Evolutionary conservation across 2,888 invertebrate genomes (phyloP).

Genomic region (Phania funesta): DNA sequence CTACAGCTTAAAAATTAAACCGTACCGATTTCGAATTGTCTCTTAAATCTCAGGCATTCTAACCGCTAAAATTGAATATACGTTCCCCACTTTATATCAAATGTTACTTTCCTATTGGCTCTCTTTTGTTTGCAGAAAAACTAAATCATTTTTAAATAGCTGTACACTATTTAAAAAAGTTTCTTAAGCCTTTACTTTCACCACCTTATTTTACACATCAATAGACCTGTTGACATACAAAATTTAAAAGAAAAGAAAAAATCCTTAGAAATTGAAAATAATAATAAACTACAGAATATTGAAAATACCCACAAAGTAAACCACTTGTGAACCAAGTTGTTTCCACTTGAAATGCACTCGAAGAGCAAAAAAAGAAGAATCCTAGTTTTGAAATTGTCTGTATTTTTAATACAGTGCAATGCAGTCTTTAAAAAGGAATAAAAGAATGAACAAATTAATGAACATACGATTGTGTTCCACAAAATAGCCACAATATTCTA

Average conservation of each 20-base stretch:
- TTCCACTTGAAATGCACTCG: constrained; percentile 63
- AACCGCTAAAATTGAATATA: too few relatives aligned
- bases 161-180: constrained; percentile 32
- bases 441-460: not conserved
- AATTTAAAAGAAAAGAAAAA: constrained; percentile 7
- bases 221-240: constrained; percentile 63
- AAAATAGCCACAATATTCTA: constrained; percentile 59
- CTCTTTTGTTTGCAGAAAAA: not conserved
- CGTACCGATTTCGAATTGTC: too few relatives aligned
- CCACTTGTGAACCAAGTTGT: constrained; percentile 61
- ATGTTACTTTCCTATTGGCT: not conserved
- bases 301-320: constrained; percentile 59
- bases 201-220: constrained; percentile 8
- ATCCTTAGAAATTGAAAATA: constrained; percentile 30
- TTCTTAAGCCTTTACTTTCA: constrained; percentile 1
- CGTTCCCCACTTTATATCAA: too few relatives aligned
- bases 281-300: constrained; percentile 53
- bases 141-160: constrained; percentile 25
- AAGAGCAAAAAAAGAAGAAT: constrained; percentile 42
- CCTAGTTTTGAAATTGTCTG: constrained; percentile 47
- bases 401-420: constrained; percentile 1
- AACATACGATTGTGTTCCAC: not conserved
- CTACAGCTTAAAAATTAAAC: too few relatives aligned
- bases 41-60: too few relatives aligned
- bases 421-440: not conserved